Conservation (phyloP, 2,888 invertebrate species). For the Cancer borealis region DNA sequence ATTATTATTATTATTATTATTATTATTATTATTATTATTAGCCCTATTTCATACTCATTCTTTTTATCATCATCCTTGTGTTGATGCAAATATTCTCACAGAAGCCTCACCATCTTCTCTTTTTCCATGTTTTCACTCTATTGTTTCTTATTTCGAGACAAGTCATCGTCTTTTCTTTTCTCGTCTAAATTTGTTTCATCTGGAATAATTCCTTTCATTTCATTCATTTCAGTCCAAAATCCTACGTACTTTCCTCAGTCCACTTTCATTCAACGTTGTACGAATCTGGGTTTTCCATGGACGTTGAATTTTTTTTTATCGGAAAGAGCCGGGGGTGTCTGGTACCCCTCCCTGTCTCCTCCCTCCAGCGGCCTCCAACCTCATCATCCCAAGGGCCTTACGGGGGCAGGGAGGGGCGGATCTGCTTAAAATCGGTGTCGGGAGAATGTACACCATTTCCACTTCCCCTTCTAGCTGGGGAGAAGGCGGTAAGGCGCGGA, state of each 20-base stretch:
- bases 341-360: neutral
- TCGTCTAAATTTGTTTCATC: neutral
- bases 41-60: neutral
- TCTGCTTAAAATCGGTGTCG: slow-evolving; percentile 33
- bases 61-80: neutral
- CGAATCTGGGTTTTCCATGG: neutral
- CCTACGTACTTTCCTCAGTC: neutral
- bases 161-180: neutral
- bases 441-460: slow-evolving; percentile 23
- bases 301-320: neutral
- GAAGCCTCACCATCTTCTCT: neutral
- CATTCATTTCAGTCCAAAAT: neutral
- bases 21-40: too few relatives aligned
- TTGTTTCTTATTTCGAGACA: neutral
- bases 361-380: neutral
- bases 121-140: neutral
- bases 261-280: neutral
- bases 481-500: neutral
- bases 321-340: neutral
- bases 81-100: too few relatives aligned
- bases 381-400: slow-evolving; percentile 11
- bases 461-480: neutral
- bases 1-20: too few relatives aligned
- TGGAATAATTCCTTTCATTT: neutral
- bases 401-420: neutral